Base-by-base conservation (phyloP, 2,113 vertebrate genomes). In the Eclectus roratus region DNA sequence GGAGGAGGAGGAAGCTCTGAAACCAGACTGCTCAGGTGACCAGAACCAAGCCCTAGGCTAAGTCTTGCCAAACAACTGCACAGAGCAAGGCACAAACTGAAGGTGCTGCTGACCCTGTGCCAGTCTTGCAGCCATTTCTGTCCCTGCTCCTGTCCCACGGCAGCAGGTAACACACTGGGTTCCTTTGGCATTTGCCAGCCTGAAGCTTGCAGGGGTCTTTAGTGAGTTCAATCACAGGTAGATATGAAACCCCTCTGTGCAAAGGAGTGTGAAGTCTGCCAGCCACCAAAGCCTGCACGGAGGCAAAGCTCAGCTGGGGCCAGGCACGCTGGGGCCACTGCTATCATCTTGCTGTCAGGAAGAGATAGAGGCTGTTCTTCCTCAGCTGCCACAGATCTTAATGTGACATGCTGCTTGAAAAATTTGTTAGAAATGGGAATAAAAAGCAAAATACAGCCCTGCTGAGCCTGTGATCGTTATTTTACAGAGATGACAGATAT, bases 231-330 rank as follows among this genome's bases (percentile, higher is more conserved):
- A 1, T 12, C 37, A 24, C 1, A 2, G 27, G 28, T 31, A 50
- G 44, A 31, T 8, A 46, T 1, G 19, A 31, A 78, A 68, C 41
- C 18, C 35, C 21, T 35, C n/a, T 0, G 0, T n/a, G 69, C 31
- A 47, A 10, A 35, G 56, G 56, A 58, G 56, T 16, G 21, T 3
- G 23, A 61, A 41, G 25, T 11, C 37, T 60, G 50, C 29, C 0
- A 1, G 63, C 11, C 1, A 1, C 46, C 27, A 6, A 44, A 46
- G n/a, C 49, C 24, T 1, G 0, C 1, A 3, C 0, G 7, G 33
- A 66, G 39, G 29, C 1, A 0, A 43, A 82, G 35, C 35, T 19
- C 35, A 47, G 35, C 35, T 27, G 53, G 33, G 60, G n/a, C 9
- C 1, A 37, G 52, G n/a, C 4, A 18, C 0, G 0, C 20, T 7